phyloP scores from a whole-genome alignment of 2,888 invertebrate genomes.

The Agriotes lineatus region DNA sequence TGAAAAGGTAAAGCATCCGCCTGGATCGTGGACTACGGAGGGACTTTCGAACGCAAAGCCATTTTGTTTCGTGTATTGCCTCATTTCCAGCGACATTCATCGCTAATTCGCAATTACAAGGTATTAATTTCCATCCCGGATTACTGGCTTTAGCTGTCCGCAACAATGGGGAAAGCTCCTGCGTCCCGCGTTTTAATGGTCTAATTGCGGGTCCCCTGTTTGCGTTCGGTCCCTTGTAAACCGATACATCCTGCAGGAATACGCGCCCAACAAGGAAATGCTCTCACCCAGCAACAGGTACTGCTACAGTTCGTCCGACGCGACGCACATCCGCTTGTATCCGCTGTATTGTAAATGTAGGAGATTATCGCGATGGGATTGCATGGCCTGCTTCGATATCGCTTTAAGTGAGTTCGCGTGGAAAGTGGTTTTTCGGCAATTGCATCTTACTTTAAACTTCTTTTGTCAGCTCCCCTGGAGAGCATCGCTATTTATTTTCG shows the following conservation, averaged over 20 bases:
- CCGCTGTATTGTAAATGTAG: constrained; percentile 5
- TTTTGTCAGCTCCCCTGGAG: no score
- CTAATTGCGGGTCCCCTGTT: constrained; percentile 8
- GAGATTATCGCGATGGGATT: neutral
- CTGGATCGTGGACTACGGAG: no score
- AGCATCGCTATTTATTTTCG: no score
- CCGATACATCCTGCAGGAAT: constrained; percentile 9
- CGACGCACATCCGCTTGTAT: neutral
- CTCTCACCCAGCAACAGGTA: constrained; percentile 17
- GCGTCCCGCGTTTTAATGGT: constrained; percentile 4
- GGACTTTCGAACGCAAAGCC: neutral
- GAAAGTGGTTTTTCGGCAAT: no score
- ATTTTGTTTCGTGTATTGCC: neutral
- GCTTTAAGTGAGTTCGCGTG: no score
- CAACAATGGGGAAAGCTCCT: neutral
- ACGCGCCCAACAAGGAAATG: constrained; percentile 5
- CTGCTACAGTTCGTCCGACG: neutral
- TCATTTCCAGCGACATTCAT: no score
- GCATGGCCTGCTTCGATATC: neutral
- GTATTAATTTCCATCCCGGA: constrained; percentile 8
- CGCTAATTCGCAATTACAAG: neutral
- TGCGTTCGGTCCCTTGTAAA: neutral
- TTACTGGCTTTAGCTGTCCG: constrained; percentile 5
- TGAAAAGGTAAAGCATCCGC: neutral
- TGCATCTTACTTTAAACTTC: no score